Evolutionary conservation across 1,140 invertebrate genomes (phyloP).

Genomic region (Acromyrmex charruanus): DNA sequence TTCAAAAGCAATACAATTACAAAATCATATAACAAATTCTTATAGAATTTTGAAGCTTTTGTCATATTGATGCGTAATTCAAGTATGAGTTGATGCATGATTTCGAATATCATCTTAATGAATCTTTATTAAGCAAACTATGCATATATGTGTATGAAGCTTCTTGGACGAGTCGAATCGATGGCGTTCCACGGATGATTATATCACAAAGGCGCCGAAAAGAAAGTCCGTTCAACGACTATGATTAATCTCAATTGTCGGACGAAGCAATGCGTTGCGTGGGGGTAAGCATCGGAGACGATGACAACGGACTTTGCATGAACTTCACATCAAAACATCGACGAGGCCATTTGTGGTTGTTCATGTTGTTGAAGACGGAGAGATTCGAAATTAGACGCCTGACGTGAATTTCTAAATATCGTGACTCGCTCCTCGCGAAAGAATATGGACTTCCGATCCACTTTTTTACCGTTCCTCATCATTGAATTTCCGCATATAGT

Average conservation of each 20-base stretch:
- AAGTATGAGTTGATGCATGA: conserved; percentile 9
- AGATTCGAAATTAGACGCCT: neutral
- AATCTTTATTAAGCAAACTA: neutral
- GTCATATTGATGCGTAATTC: neutral
- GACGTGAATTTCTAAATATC: conserved; percentile 17
- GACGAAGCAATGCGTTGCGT: conserved; percentile 4
- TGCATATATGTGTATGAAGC: neutral
- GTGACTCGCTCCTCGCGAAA: neutral
- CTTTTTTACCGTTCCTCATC: neutral
- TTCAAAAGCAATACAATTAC: neutral
- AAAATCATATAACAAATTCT: neutral
- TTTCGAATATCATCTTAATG: conserved; percentile 14
- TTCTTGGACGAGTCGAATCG: neutral
- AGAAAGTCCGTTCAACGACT: conserved; percentile 12
- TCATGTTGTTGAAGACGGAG: conserved; percentile 13
- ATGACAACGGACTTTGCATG: conserved; percentile 6
- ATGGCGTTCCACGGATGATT: conserved; percentile 30
- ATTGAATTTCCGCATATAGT: conserved; percentile 52
- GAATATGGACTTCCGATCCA: conserved; percentile 59
- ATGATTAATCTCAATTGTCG: conserved; percentile 51
- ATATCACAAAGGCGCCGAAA: conserved; percentile 50
- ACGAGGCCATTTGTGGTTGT: conserved; percentile 1
- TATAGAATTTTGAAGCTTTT: neutral
- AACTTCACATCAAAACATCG: conserved; percentile 11
- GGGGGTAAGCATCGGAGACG: conserved; percentile 31